Base-by-base conservation (phyloP, 2,113 vertebrate genomes). In the Pygoscelis antarcticus region DNA sequence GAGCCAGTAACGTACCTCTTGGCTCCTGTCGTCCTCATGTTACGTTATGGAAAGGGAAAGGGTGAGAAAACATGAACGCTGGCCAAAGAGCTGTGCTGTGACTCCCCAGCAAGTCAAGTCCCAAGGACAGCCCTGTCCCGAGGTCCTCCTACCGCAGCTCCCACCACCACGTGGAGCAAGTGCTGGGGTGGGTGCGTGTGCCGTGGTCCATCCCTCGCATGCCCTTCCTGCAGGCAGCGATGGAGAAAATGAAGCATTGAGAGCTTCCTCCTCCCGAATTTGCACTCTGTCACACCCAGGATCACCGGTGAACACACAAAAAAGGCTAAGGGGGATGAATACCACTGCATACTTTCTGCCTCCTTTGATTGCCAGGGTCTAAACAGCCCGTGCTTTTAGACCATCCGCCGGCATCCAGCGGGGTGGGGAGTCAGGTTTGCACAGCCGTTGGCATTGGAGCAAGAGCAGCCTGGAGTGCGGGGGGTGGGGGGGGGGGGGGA, bases 131-230 rank as follows among this genome's bases (percentile, higher is more conserved):
- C 51, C 36, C 21, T 26, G 55, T 71, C 66, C 92, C 2, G 1
- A 13, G 30, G 14, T 49, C 6, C 51, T 70, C 74, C 80, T 13
- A 3, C 27, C 27, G 49, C 52, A 26, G 70, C 6, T 65, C 10
- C 26, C 83, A 82, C 9, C 88, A 30, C 6, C 61, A 38, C 46
- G 1, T 0, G 51, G 65, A 75, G 34, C 61, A 14, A 38, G 13
- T 0, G 21, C 49, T 54, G 6, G 1, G 2, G 20, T 21, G 65
- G 61, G 6, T 9, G 11, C 26, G 1, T 30, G 27, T 71, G 30
- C 68, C 21, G 0, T 1, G 3, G 12, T 26, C 82, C 82, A 7
- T 29, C 54, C 62, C 47, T 76, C 3, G 0, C 46, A 4, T 3
- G 16, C 42, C 75, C 27, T 55, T 95, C 57, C 57, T 4, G 57